Conservation (phyloP, 1,140 invertebrate genomes). For the Scaptodrosophila lebanonensis region DNA sequence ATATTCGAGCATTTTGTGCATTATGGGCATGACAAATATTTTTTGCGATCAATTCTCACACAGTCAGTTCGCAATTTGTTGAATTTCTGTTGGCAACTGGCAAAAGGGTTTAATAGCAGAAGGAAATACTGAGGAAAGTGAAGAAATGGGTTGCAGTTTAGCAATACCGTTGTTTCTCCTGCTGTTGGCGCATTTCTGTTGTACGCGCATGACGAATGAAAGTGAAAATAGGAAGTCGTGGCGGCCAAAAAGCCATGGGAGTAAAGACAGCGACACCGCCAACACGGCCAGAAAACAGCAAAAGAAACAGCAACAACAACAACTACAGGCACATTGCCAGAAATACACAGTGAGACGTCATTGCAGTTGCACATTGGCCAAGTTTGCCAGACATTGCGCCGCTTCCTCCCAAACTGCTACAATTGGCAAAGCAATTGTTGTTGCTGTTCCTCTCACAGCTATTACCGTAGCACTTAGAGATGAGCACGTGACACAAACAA, state of each 20-base stretch:
- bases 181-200: slow-evolving; percentile 50
- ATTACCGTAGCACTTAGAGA: too few species aligned
- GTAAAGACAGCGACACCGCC: slow-evolving; percentile 48
- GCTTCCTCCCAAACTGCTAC: slow-evolving; percentile 42
- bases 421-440: slow-evolving; percentile 45
- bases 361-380: slow-evolving; percentile 49
- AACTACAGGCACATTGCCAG: slow-evolving; percentile 7
- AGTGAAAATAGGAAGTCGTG: slow-evolving; percentile 69
- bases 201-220: slow-evolving; percentile 54
- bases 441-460: slow-evolving; percentile 21
- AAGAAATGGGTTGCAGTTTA: too few species aligned
- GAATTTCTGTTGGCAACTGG: slow-evolving; percentile 47
- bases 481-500: too few species aligned
- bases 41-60: slow-evolving; percentile 56
- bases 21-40: slow-evolving; percentile 40
- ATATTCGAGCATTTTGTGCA: too few species aligned
- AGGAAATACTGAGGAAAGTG: too few species aligned
- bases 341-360: slow-evolving; percentile 17
- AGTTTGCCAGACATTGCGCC: slow-evolving; percentile 56
- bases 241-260: slow-evolving; percentile 36
- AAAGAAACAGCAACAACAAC: slow-evolving; percentile 14
- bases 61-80: slow-evolving; percentile 47
- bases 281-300: slow-evolving; percentile 20
- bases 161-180: neutral
- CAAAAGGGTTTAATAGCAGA: slow-evolving; percentile 17